Evolutionary conservation across 2,797 vertebrate species (phyloP), one percentile per base, ranked within the genome.

Genomic region (Schizopygopsis pylzovi): DNA sequence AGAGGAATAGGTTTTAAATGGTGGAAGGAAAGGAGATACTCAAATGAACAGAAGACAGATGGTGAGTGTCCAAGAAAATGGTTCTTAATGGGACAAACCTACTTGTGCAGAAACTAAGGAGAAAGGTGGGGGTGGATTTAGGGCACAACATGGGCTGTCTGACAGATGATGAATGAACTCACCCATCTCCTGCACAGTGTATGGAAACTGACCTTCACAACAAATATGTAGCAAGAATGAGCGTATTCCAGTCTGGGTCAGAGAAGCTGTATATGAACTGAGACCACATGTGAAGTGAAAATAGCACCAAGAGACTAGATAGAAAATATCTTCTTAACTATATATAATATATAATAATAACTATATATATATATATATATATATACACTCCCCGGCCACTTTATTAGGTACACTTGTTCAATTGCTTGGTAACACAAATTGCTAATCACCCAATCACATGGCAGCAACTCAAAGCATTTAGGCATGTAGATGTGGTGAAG

Each of bases 141-240:
- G 91, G 90, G 89, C 92, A 89, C 86, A 90, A 88, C 86, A 84
- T 85, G 89, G 83, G 89, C 91, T 90, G 92, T 94, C 92, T 91
- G 73, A 85, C 65, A 49, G 87, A 91, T 94, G 94, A 95, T 94
- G 92, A 93, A 95, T 94, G 90, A 93, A 92, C 91, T 90, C 92
- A 92, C 92, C 93, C 90, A 92, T 89, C 87, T 89, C 85, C 86
- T 87, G 85, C 93, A 90, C 86, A 92, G 88, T 90, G 89, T 84
- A 89, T 91, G 91, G 84, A 91, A 88, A 86, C 72, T 88, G 91
- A 95, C 93, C 93, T 94, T 95, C 92, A 73, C 85, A 85, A 87
- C 85, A 82, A 70, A 65, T 52, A 25, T 25, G n/a, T 61, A 43
- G 77, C 56, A 79, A 77, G 61, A 86, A 56, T 77, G 77, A 68